A percentile compares a stretch with the other conserved stretches of the same genome.
phyloP scores from a whole-genome alignment of 1,140 invertebrate genomes.

The Drosophila equinoxialis region DNA sequence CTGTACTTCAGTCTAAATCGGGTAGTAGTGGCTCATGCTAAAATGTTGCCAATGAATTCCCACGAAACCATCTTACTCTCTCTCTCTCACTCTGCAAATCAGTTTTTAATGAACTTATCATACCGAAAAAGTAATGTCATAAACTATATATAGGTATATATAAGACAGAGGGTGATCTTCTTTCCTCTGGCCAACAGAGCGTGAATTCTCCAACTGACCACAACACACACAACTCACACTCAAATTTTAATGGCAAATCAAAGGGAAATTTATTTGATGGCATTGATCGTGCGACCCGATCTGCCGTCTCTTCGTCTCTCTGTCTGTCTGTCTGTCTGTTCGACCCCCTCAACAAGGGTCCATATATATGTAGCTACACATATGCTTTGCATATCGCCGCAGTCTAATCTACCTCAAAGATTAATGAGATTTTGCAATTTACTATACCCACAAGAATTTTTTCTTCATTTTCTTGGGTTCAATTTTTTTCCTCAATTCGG shows the following conservation, averaged over 20 bases:
- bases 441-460: slow-evolving; percentile 32
- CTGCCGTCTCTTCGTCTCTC: no score
- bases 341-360: slow-evolving; percentile 46
- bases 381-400: slow-evolving; percentile 58
- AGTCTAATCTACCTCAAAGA: slow-evolving; percentile 66
- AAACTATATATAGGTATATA: not conserved
- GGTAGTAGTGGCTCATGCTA: not conserved
- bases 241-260: slow-evolving; percentile 55
- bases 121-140: slow-evolving; percentile 37
- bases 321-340: slow-evolving; percentile 15
- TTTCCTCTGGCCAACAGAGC: slow-evolving; percentile 48
- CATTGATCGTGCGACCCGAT: slow-evolving; percentile 37
- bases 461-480: slow-evolving; percentile 11
- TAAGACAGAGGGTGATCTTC: not conserved
- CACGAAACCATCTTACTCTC: slow-evolving; percentile 35
- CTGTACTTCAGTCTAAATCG: slow-evolving; percentile 21
- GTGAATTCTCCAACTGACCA: slow-evolving; percentile 65
- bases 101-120: slow-evolving; percentile 75
- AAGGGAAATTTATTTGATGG: slow-evolving; percentile 63
- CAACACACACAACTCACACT: slow-evolving; percentile 26
- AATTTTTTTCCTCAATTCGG: slow-evolving; percentile 1
- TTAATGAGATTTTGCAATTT: slow-evolving; percentile 72
- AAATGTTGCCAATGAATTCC: slow-evolving; percentile 35
- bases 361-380: no score
- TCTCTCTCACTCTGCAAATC: slow-evolving; percentile 35